Percentiles rank a stretch among this genome's conserved stretches.
Evolutionary conservation across 2,888 invertebrate genomes (phyloP).

Genomic region (Conus canariensis): DNA sequence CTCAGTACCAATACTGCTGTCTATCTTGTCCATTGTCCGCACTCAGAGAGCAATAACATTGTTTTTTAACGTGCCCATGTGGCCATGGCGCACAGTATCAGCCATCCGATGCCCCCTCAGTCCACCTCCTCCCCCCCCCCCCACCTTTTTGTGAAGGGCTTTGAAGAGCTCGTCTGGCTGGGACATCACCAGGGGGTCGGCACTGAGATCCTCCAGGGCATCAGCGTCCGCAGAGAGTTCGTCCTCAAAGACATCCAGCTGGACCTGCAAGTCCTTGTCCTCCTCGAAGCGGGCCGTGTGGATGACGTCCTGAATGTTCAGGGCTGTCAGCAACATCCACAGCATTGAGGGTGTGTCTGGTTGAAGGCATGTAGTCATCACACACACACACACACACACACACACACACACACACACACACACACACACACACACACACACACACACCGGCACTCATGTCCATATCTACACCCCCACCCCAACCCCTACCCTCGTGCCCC

Average conservation of each 20-base stretch:
- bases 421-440: constrained; percentile 9
- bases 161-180: constrained; percentile 96
- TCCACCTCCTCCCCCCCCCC: no score
- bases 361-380: not conserved
- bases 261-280: constrained; percentile 82
- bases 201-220: constrained; percentile 82
- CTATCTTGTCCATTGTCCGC: no score
- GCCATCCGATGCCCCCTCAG: no score
- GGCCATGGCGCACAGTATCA: no score
- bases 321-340: constrained; percentile 83
- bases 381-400: not conserved
- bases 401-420: not conserved
- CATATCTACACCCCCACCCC: not conserved
- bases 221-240: constrained; percentile 95
- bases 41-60: no score
- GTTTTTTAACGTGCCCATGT: no score
- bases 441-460: not conserved
- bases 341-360: not conserved
- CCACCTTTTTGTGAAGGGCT: constrained; percentile 93
- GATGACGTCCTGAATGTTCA: constrained; percentile 90
- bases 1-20: no score
- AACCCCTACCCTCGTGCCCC: not conserved
- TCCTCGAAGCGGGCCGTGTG: constrained; percentile 59
- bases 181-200: constrained; percentile 90
- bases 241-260: constrained; percentile 97